Conservation (phyloP, 2,888 invertebrate genomes). For the Acanthosepion esculentum region DNA sequence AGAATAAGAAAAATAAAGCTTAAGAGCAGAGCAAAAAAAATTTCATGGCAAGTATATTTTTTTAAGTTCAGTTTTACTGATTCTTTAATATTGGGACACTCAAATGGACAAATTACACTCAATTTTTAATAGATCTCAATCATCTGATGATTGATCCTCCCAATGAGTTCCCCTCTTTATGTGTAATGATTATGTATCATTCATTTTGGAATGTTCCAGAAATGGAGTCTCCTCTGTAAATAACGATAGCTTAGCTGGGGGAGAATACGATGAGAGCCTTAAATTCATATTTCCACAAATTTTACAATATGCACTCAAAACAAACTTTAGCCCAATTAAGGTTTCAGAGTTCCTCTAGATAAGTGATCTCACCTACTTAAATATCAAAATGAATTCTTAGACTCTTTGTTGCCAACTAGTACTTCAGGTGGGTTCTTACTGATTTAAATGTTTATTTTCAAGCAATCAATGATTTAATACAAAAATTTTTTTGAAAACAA, state of each 20-base stretch:
- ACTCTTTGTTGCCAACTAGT: no score
- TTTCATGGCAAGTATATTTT: background rate
- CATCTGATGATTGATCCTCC: background rate
- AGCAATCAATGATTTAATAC: no score
- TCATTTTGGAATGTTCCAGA: conserved; percentile 33
- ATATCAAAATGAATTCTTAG: no score
- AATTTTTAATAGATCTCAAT: background rate
- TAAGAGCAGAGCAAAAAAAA: background rate
- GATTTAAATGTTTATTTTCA: no score
- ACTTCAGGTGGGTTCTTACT: no score
- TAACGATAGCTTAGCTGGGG: background rate
- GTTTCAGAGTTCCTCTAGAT: no score
- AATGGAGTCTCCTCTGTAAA: background rate
- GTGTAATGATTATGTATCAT: background rate
- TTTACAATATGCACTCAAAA: no score
- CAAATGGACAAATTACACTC: background rate
- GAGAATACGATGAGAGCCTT: background rate
- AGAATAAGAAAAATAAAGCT: background rate
- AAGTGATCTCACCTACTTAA: no score
- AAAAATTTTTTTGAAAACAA: no score
- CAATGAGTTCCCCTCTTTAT: background rate
- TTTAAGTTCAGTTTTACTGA: background rate
- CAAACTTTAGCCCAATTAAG: no score
- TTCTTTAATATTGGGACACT: background rate
- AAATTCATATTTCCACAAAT: no score